Conservation (phyloP, 2,113 vertebrate species). For the Puma concolor region DNA sequence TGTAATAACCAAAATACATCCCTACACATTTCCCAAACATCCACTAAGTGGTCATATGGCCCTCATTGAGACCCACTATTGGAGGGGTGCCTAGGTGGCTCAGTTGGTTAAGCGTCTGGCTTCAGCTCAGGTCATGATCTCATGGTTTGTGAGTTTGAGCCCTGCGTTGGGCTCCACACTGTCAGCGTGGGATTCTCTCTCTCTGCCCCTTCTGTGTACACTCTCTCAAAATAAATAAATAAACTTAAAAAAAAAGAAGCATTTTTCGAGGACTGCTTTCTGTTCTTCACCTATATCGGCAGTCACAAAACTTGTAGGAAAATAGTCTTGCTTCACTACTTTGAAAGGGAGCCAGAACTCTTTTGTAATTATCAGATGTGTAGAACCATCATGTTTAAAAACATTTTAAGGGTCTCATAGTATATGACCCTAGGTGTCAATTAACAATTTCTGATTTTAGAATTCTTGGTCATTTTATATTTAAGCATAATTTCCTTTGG, state of each 20-base stretch:
- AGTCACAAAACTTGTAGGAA: background rate
- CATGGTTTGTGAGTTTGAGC: too few species aligned
- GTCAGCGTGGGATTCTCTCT: too few species aligned
- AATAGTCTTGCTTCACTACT: background rate
- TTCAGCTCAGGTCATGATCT: too few species aligned
- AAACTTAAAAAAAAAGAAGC: background rate
- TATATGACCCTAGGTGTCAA: background rate
- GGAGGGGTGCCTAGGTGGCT: background rate
- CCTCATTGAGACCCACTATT: background rate
- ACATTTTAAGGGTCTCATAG: background rate
- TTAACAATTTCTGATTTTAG: constrained; percentile 1
- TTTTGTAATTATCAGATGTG: background rate
- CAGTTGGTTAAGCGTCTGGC: too few species aligned
- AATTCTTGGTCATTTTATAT: background rate
- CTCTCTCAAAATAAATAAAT: too few species aligned
- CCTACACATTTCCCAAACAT: background rate
- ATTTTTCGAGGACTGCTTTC: background rate
- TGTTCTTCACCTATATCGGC: background rate
- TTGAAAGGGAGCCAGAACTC: background rate
- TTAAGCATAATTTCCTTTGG: background rate
- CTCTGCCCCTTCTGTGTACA: too few species aligned
- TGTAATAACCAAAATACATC: background rate
- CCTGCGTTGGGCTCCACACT: too few species aligned
- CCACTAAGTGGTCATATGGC: background rate
- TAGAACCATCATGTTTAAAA: background rate